Conservation (phyloP, 2,797 vertebrate species). For the Nyctibius grandis region DNA sequence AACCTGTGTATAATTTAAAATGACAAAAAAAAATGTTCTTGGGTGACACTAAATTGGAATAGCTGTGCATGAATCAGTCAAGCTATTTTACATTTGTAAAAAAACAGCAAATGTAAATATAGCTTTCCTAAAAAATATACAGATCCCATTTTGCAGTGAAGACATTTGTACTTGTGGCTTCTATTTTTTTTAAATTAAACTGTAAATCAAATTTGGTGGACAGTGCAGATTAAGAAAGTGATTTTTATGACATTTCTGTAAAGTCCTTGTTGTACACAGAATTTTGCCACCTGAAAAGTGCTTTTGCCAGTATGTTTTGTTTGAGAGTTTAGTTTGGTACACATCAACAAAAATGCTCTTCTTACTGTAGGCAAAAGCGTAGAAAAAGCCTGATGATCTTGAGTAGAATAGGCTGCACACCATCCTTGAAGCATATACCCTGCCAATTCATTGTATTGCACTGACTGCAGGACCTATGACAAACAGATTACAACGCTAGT, state of each 20-base stretch:
- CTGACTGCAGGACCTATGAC: constrained; percentile 20
- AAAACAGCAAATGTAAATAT: not conserved
- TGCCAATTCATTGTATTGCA: not conserved
- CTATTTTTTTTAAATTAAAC: not conserved
- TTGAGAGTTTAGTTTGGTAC: not conserved
- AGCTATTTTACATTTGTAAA: not conserved
- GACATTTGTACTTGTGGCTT: not conserved
- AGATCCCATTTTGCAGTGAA: not conserved
- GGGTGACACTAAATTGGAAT: not conserved
- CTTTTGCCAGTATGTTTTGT: not conserved
- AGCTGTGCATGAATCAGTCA: not conserved
- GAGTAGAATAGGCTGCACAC: not conserved
- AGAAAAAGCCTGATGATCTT: not conserved
- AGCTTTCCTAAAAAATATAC: not conserved
- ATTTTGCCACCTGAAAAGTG: not conserved
- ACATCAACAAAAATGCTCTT: not conserved
- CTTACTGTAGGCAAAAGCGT: not conserved
- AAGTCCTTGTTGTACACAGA: not conserved
- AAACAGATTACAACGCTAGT: constrained; percentile 60
- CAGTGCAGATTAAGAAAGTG: not conserved
- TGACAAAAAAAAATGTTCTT: not conserved
- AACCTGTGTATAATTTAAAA: not conserved
- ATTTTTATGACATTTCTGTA: not conserved
- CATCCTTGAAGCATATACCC: not conserved
- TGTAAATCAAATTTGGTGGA: not conserved